A percentile compares a stretch with the other conserved stretches of the same genome.
These are phyloP conservation scores for Gastrophysa polygoni DNA, from an alignment of 2,888 invertebrate genomes.

Conservation along the genomic window DNA sequence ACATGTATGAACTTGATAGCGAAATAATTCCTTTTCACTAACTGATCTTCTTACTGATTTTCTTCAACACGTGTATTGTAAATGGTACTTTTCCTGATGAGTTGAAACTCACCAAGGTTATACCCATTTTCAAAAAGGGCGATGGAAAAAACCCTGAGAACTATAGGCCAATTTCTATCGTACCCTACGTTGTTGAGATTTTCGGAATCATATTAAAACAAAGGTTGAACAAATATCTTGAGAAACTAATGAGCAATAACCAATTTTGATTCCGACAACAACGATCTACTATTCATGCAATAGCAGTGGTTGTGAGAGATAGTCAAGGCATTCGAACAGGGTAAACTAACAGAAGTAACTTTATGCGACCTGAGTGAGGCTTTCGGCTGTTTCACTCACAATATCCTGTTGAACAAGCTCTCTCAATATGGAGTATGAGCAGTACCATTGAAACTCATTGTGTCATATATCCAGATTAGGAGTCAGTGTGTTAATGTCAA, in stretches of 20 bases:
- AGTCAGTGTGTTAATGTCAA: neutral
- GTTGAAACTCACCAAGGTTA: neutral
- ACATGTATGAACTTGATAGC: conserved; percentile 2
- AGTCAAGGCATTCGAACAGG: conserved; percentile 9
- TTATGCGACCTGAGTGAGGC: conserved; percentile 3
- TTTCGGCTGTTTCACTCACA: neutral
- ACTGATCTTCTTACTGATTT: neutral
- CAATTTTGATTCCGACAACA: no score
- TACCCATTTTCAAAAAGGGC: neutral
- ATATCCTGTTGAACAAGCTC: neutral
- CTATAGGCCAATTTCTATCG: neutral
- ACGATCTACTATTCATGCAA: no score
- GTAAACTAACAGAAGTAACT: conserved; percentile 7
- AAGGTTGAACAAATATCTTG: neutral
- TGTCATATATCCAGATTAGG: neutral
- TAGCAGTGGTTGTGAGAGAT: neutral
- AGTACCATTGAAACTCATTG: conserved; percentile 1
- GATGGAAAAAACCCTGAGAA: neutral
- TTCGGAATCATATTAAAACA: neutral
- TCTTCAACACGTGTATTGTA: neutral
- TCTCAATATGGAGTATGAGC: conserved; percentile 6
- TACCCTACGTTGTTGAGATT: neutral
- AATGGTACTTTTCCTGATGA: neutral
- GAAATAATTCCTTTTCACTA: neutral
- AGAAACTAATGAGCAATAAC: neutral